phyloP scores from a whole-genome alignment of 2,797 vertebrate genomes.

The Holocentrus rufus region DNA sequence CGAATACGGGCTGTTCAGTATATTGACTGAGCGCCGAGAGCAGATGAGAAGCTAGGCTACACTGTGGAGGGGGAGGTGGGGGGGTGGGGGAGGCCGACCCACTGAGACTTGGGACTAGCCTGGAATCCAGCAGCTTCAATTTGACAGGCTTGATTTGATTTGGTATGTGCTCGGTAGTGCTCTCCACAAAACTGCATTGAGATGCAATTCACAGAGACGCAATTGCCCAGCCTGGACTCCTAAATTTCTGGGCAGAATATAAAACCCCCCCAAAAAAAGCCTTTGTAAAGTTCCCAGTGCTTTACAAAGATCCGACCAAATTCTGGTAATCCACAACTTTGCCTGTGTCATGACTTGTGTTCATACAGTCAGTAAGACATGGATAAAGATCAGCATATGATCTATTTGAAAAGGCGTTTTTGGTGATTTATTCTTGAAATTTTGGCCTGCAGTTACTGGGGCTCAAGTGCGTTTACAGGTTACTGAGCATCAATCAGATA shows the following conservation, averaged over 20 bases:
- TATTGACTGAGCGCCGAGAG: conserved; percentile 50
- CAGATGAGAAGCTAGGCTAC: conserved; percentile 36
- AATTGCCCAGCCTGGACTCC: conserved; percentile 2
- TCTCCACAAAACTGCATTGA: conserved; percentile 53
- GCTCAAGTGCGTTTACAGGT: not conserved
- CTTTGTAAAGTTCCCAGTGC: conserved; percentile 43
- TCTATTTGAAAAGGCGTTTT: conserved; percentile 13
- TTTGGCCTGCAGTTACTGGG: not conserved
- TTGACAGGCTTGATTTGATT: conserved; percentile 66
- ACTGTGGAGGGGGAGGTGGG: conserved; percentile 23
- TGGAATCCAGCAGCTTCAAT: conserved; percentile 60
- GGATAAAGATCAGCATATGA: conserved; percentile 11
- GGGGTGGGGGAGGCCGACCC: conserved; percentile 28
- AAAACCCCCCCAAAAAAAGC: conserved; percentile 36
- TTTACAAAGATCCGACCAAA: conserved; percentile 27
- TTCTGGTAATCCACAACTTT: conserved; percentile 33
- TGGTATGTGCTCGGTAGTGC: conserved; percentile 33
- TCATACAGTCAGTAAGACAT: conserved; percentile 16
- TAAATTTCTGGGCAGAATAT: conserved; percentile 45
- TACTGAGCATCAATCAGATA: not conserved
- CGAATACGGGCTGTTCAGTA: conserved; percentile 20
- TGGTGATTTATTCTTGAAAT: not conserved
- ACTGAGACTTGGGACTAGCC: conserved; percentile 34
- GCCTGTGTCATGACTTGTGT: conserved; percentile 1
- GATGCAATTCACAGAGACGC: conserved; percentile 45